phyloP scores from a whole-genome alignment of 2,797 vertebrate species.

The Clarias pachynema region DNA sequence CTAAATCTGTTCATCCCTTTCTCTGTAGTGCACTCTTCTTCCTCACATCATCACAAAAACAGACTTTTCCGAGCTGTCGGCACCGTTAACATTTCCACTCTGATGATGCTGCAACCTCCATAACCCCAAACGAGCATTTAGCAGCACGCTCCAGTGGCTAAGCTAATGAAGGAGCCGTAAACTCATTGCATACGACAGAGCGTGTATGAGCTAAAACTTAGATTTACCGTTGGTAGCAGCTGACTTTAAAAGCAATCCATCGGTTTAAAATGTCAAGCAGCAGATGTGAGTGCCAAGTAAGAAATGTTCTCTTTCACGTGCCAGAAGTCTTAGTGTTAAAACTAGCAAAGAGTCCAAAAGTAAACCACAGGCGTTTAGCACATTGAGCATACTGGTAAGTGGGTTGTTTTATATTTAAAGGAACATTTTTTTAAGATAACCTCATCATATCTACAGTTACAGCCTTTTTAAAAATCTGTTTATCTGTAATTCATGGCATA shows the following conservation, averaged over 20 bases:
- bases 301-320: not conserved
- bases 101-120: conserved; percentile 10
- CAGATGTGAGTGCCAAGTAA: not conserved
- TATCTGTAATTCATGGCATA: not conserved
- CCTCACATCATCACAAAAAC: not conserved
- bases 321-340: not conserved
- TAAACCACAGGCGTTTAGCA: not conserved
- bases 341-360: not conserved
- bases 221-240: not conserved
- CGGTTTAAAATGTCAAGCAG: not conserved
- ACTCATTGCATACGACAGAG: not conserved
- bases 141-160: conserved; percentile 18
- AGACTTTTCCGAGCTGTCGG: not conserved
- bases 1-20: not conserved
- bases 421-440: not conserved
- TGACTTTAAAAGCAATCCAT: not conserved
- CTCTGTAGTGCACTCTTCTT: not conserved
- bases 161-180: conserved; percentile 34
- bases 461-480: not conserved
- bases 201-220: no score
- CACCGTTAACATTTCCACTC: conserved; percentile 31
- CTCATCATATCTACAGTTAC: not conserved
- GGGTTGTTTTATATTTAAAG: not conserved
- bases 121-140: conserved; percentile 12
- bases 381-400: not conserved